These are phyloP conservation scores for Plectrocnemia conspersa DNA, from an alignment of 1,140 invertebrate genomes.

Conservation along the genomic window DNA sequence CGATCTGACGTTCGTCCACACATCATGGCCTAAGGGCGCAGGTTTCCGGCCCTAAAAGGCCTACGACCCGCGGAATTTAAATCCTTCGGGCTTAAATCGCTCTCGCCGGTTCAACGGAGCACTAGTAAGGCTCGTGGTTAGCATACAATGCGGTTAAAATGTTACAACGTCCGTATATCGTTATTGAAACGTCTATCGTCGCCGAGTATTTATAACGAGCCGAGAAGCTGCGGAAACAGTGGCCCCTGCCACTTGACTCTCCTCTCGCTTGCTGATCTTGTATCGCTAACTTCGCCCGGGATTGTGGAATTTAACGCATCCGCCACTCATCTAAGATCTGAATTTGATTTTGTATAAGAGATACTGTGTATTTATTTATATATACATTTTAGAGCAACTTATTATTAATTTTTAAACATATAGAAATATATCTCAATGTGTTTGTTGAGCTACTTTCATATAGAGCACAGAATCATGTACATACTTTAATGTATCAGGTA, in stretches of 20 bases:
- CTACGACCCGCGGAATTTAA: background rate
- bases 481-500: too few relatives aligned
- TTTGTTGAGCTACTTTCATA: too few relatives aligned
- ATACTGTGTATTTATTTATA: too few relatives aligned
- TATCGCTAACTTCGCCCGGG: background rate
- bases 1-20: slow-evolving; percentile 12
- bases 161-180: slow-evolving; percentile 30
- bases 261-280: slow-evolving; percentile 3
- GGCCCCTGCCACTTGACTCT: slow-evolving; percentile 3
- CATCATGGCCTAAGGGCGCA: slow-evolving; percentile 18
- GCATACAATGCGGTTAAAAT: slow-evolving; percentile 33
- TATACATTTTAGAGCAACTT: too few relatives aligned
- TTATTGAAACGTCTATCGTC: slow-evolving; percentile 34
- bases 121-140: slow-evolving; percentile 16
- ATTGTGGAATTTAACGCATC: slow-evolving; percentile 2
- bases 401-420: too few relatives aligned
- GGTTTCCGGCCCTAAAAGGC: slow-evolving; percentile 3
- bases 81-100: background rate
- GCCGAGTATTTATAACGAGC: slow-evolving; percentile 20
- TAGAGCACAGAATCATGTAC: too few relatives aligned
- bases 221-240: slow-evolving; percentile 5
- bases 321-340: background rate
- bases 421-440: too few relatives aligned
- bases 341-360: too few relatives aligned
- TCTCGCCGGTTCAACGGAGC: background rate